These are phyloP conservation scores for Drosophila pandora DNA, from an alignment of 1,140 invertebrate genomes.

Conservation along the genomic window DNA sequence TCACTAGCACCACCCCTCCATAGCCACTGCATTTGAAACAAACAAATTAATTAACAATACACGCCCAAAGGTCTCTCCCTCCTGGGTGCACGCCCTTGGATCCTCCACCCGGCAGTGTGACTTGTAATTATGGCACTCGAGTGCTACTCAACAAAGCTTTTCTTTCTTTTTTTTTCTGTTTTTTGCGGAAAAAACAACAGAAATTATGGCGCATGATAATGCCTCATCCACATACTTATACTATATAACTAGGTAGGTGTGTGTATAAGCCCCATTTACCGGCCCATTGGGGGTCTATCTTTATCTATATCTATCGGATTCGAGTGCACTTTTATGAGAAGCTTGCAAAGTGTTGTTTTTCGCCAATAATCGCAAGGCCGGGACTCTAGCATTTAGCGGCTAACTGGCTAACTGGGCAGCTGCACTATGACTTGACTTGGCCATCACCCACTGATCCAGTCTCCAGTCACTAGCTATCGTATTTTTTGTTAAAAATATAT, in stretches of 20 bases:
- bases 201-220: slow-evolving; percentile 70
- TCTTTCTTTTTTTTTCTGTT: slow-evolving; percentile 4
- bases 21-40: slow-evolving; percentile 48
- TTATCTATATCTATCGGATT: slow-evolving; percentile 36
- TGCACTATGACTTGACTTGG: slow-evolving; percentile 11
- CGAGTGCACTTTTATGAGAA: slow-evolving; percentile 46
- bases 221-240: slow-evolving; percentile 1
- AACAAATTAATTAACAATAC: slow-evolving; percentile 81
- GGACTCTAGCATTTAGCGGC: slow-evolving; percentile 42
- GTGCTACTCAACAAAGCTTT: slow-evolving; percentile 61
- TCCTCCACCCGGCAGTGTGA: slow-evolving; percentile 31
- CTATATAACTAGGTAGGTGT: neutral
- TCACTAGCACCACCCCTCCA: neutral
- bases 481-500: too few relatives aligned
- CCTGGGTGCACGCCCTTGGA: neutral
- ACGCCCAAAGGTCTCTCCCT: slow-evolving; percentile 11
- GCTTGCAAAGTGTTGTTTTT: slow-evolving; percentile 39
- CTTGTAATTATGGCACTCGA: slow-evolving; percentile 76
- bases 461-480: neutral
- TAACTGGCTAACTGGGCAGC: slow-evolving; percentile 45
- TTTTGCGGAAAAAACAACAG: slow-evolving; percentile 56
- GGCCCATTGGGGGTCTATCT: slow-evolving; percentile 19
- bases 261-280: neutral
- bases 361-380: slow-evolving; percentile 58
- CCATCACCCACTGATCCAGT: slow-evolving; percentile 34